These are phyloP conservation scores for Horisme vitalbata DNA, from an alignment of 2,888 invertebrate genomes.

Conservation along the genomic window DNA sequence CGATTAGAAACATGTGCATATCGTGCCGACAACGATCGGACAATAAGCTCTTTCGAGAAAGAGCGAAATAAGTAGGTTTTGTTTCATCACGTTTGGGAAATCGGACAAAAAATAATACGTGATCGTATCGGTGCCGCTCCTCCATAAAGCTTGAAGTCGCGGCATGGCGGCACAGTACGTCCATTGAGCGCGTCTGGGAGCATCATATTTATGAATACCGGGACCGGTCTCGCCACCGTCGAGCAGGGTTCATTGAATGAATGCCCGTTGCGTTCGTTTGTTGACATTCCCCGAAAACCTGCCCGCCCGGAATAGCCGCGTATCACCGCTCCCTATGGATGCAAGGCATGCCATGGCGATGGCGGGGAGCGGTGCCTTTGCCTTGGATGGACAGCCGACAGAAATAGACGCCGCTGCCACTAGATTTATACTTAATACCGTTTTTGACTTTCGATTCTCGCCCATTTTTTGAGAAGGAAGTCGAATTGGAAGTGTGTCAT, in stretches of 20 bases:
- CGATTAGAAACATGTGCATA: slow-evolving; percentile 47
- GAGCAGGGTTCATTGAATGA: slow-evolving; percentile 78
- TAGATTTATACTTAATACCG: slow-evolving; percentile 68
- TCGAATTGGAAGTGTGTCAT: slow-evolving; percentile 37
- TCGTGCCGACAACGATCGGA: slow-evolving; percentile 47
- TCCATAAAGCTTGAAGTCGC: slow-evolving; percentile 47
- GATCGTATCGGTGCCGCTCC: slow-evolving; percentile 48
- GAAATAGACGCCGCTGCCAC: slow-evolving; percentile 69
- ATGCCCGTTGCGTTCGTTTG: slow-evolving; percentile 70
- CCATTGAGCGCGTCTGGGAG: slow-evolving; percentile 73
- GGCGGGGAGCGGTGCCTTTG: slow-evolving; percentile 4
- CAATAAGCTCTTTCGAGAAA: slow-evolving; percentile 43
- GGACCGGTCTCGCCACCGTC: slow-evolving; percentile 63
- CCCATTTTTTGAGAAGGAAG: slow-evolving; percentile 54
- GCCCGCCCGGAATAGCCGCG: slow-evolving; percentile 77
- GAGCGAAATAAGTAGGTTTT: slow-evolving; percentile 44
- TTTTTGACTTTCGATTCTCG: slow-evolving; percentile 64
- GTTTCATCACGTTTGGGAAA: slow-evolving; percentile 55
- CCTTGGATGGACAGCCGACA: slow-evolving; percentile 65
- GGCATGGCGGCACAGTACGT: slow-evolving; percentile 46
- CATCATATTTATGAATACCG: slow-evolving; percentile 78
- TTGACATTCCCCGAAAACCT: slow-evolving; percentile 83
- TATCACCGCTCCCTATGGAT: slow-evolving; percentile 56
- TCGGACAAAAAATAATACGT: slow-evolving; percentile 56
- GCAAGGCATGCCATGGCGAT: neutral